A percentile compares a stretch with the other conserved stretches of the same genome.
phyloP scores from a whole-genome alignment of 2,113 vertebrate genomes.

The Melierax canorus region DNA sequence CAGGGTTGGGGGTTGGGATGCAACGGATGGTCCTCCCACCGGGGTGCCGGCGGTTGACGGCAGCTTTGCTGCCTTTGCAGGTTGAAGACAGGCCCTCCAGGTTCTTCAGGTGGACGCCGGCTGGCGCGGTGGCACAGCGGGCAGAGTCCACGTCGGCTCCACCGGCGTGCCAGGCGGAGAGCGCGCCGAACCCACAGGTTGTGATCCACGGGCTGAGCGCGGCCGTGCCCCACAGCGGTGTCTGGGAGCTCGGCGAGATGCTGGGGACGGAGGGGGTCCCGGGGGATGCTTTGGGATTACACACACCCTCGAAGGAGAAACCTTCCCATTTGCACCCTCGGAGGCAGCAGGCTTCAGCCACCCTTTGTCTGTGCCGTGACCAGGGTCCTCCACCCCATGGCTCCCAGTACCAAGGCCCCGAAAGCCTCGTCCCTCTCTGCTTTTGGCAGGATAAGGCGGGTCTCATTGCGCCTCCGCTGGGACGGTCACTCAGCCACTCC shows the following conservation, averaged over 20 bases:
- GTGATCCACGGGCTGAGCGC: background rate
- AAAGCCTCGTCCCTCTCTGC: background rate
- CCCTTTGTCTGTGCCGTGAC: accelerated
- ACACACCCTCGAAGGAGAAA: background rate
- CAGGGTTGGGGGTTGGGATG: background rate
- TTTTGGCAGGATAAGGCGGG: background rate
- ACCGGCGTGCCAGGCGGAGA: accelerated
- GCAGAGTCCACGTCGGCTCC: background rate
- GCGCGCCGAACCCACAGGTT: background rate
- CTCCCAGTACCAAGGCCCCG: accelerated
- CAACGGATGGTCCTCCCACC: accelerated
- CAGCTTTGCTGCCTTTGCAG: background rate
- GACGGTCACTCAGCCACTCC: background rate
- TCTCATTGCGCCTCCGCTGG: accelerated
- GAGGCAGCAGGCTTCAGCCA: background rate
- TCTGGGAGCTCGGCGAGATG: background rate
- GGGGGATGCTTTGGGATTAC: background rate
- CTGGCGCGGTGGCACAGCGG: too few relatives aligned
- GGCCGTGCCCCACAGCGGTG: background rate
- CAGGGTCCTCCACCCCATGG: too few relatives aligned
- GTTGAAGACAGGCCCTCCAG: background rate
- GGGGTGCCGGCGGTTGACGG: accelerated
- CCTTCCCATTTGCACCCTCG: background rate
- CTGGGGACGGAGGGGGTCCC: too few relatives aligned
- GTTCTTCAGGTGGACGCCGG: background rate